Evolutionary conservation across 2,888 invertebrate species (phyloP), one percentile per base, ranked within the genome.

Genomic region (Amphipyra tragopoginis): DNA sequence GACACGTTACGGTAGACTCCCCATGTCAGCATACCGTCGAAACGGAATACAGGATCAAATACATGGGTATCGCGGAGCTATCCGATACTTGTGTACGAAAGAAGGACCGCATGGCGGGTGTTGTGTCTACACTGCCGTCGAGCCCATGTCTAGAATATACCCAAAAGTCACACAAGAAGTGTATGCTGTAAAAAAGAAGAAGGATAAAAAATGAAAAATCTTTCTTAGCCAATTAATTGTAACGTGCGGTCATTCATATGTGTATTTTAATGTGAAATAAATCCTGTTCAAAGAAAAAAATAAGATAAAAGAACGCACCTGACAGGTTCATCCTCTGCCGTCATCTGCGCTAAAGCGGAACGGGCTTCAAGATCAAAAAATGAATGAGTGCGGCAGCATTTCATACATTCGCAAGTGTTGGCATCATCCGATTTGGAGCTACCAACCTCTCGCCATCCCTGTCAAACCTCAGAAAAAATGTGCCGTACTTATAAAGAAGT

Each of bases 21-120:
- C 93, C 21, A 80, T 72, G 70, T 86, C 92, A 63, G 93, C 89
- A 60, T 93, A 92, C 82, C 80, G 86, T 65, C 86, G 91, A 56
- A 93, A 94, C 61, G 94, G 94, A 69, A 87, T 93, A 52, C 94
- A 93, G 79, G 94, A 94, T 74, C 93, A 93, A 80, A 84, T 93
- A 48, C 84, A 91, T 73, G 93, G 94, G 44, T 93, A 94, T 68
- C 86, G 92, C 79, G 93, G 92, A 66, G 92, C 93, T 15, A 81
- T 90, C 53, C 85, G 88, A 55, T 90, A 88, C 65, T 66, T 94
- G 47, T 93, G 93, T 72, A 82, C 90, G 8, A 81, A 77, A 15
- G 71, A 71, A 63, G 58, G 75, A 50, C 53, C 68, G 11, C 10
- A 36, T 10, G 54, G 72, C 9, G 79, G 78, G 13, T 80, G 75